Evolutionary conservation across 2,888 invertebrate genomes (phyloP), one percentile per base, ranked within the genome.

Genomic region (Theretra japonica): DNA sequence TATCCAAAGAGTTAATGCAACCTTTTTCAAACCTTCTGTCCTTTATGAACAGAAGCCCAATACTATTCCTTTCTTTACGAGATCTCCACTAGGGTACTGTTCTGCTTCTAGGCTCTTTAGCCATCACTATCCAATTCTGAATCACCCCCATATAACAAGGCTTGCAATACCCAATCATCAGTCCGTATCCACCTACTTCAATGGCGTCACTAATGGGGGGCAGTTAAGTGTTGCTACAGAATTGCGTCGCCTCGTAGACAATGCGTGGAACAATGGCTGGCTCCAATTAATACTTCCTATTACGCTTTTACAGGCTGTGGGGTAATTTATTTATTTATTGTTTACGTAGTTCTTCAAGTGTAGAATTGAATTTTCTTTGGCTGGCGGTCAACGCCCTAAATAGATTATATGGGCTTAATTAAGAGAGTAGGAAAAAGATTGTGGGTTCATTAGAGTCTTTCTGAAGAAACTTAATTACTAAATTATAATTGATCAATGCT

Each of bases 161-260:
- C 7, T 65, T 65, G 23, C 21, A 4, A 48, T 21, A 65, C 15
- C 33, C 65, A 48, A 65, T 41, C 65, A 65, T 65, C 23, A 23
- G 23, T 15, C 23, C 48, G 65, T 48, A 23, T 48, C 58, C 58
- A 58, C 25, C 23, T 48, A 41, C 23, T 5, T 23, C 41, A 65
- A 65, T 65, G 48, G 65, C 41, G 48, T 65, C 48, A 48, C 65
- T 65, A 65, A 65, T 65, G 17, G 65, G 33, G 65, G 23, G 48
- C 48, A 25, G 41, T 65, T 48, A 65, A 48, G 65, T 65, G 65
- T 65, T 65, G 48, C 23, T 23, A 65, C 53, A 65, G 23, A 65
- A 21, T 65, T 65, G 62, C 65, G 33, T 15, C n/a, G 65, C 41
- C 41, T 65, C 48, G 21, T 62, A 48, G 48, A 65, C 65, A 65